Evolutionary conservation across 2,888 invertebrate species (phyloP).

Genomic region (Crepidodera aurea): DNA sequence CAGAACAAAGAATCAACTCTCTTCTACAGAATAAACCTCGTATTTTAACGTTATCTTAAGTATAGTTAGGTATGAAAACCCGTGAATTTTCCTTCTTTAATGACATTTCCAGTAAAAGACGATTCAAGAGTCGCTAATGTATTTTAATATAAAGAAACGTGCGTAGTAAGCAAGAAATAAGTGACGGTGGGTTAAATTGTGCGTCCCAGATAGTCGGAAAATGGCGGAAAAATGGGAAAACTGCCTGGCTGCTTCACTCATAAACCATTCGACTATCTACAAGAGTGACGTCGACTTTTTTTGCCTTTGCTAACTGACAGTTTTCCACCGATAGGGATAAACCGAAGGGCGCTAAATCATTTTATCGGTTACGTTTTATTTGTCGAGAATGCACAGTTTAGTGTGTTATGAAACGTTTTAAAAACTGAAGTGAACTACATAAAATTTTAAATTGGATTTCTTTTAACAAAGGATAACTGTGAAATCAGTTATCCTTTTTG

Average conservation of each 20-base stretch:
- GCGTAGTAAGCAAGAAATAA: slow-evolving; percentile 49
- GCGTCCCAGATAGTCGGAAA: slow-evolving; percentile 52
- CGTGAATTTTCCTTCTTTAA: slow-evolving; percentile 16
- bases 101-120: slow-evolving; percentile 29
- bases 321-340: slow-evolving; percentile 26
- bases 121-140: slow-evolving; percentile 37
- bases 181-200: slow-evolving; percentile 51
- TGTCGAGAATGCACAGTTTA: not conserved
- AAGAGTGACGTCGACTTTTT: slow-evolving; percentile 46
- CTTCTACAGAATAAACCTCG: not conserved
- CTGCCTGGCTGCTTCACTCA: slow-evolving; percentile 49
- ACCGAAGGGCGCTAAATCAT: slow-evolving; percentile 19
- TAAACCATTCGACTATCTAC: slow-evolving; percentile 54
- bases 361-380: slow-evolving; percentile 7
- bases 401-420: not conserved
- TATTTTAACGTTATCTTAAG: not conserved
- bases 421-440: no score
- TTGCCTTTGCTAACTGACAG: slow-evolving; percentile 32
- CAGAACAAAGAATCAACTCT: not conserved
- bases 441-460: no score
- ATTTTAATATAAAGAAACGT: slow-evolving; percentile 45
- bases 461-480: no score
- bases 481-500: no score
- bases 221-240: slow-evolving; percentile 42
- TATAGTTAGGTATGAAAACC: not conserved